Evolutionary conservation across 2,888 invertebrate species (phyloP), one percentile per base, ranked within the genome.

Genomic region (Dynastes hyllus): DNA sequence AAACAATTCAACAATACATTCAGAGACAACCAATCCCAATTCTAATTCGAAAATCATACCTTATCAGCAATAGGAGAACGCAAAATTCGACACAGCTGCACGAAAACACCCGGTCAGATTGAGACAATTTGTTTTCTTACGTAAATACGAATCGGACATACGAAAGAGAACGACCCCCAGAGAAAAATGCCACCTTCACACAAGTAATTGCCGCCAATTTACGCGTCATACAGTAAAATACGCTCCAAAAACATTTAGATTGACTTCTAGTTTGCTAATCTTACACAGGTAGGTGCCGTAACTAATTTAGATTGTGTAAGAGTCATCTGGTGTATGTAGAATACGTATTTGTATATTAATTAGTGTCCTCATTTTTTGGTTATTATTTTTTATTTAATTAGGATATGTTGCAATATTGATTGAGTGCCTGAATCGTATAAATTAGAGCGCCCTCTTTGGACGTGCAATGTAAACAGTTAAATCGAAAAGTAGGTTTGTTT

Each of bases 181-280:
- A 45, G 8, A 22, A 69, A 69, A 29, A 9, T 29, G n/a, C 27
- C 69, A 29, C 69, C 69, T 69, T 69, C 69, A 4, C 29, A 27
- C 4, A 51, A 29, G 29, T 50, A 69, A 50, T 63, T 4, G 13
- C 22, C 27, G 9, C 63, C 9, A 69, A 69, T 29, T 69, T 69
- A 53, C 32, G 63, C 29, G 51, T 69, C 50, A 69, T 27, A 11
- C 5, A 29, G 45, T 8, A 11, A 45, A 51, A 69, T 29, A 27
- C 29, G 69, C 27, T 50, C 69, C 45, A 45, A 45, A 45, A 67
- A 67, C 45, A 45, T 40, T 40, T 45, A n/a, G 40, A 67, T 67
- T 16, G 55, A 58, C 55, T 58, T 22, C 55, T 58, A 16, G 2
- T 63, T 63, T 63, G 11, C 32, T 63, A 63, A 63, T 63, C 32